Conservation (phyloP, 2,888 invertebrate species). For the Trachelus iudaicus region DNA sequence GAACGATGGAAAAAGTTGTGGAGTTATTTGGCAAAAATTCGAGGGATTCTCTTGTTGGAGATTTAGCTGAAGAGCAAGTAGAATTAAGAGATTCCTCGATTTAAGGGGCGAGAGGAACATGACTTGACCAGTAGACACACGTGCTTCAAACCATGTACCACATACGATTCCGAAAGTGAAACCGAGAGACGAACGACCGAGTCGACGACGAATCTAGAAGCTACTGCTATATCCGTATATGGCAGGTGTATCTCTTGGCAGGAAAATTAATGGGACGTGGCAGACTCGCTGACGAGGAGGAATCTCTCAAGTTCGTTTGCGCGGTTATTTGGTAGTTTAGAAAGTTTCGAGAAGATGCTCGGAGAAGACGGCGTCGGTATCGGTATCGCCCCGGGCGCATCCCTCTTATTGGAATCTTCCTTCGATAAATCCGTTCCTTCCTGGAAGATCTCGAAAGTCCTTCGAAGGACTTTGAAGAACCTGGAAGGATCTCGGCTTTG, state of each 20-base stretch:
- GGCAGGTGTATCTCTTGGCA: conserved; percentile 2
- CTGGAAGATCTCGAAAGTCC: no score
- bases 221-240: not conserved
- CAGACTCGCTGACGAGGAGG: not conserved
- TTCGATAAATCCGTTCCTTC: no score
- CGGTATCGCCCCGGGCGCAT: conserved; percentile 28
- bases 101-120: no score
- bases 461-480: no score
- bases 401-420: not conserved
- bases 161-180: conserved; percentile 44
- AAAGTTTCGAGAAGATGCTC: conserved; percentile 46
- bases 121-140: no score
- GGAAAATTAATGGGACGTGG: conserved; percentile 28
- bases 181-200: conserved; percentile 18
- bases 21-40: no score
- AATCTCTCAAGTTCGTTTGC: not conserved
- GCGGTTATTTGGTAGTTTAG: conserved; percentile 45
- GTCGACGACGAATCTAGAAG: conserved; percentile 7
- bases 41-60: no score
- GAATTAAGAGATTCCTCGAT: no score
- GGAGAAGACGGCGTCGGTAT: no score
- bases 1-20: no score
- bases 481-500: no score
- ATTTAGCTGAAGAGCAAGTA: no score
- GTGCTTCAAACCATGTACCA: conserved; percentile 3